phyloP scores from a whole-genome alignment of 2,113 vertebrate species.

The Phainopepla nitens region DNA sequence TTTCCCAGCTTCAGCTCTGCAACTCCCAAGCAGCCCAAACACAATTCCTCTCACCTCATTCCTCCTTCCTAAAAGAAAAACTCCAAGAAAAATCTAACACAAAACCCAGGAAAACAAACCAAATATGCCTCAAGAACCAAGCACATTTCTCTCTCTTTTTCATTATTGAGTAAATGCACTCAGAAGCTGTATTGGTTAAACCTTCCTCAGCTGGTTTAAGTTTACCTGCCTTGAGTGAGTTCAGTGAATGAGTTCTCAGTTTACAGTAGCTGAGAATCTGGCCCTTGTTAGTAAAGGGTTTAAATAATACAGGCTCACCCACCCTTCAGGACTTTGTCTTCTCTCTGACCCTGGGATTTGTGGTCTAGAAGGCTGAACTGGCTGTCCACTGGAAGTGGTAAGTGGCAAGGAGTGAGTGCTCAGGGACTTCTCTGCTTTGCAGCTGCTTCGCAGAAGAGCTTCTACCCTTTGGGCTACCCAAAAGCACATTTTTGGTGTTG shows the following conservation, averaged over 20 bases:
- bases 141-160: not conserved
- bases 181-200: not conserved
- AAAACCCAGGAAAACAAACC: not conserved
- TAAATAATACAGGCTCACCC: not conserved
- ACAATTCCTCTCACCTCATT: not conserved
- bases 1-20: conserved; percentile 18
- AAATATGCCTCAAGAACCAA: not conserved
- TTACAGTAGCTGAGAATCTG: conserved; percentile 23
- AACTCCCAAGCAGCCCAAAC: conserved; percentile 2
- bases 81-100: not conserved
- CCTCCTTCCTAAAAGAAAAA: not conserved
- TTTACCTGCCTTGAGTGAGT: not conserved
- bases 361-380: not conserved
- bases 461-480: not conserved
- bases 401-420: not conserved
- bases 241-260: not conserved
- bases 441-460: not conserved
- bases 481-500: not conserved
- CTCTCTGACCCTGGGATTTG: not conserved
- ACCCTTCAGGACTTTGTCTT: not conserved
- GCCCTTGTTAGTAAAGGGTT: not conserved
- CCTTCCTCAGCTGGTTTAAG: conserved; percentile 20
- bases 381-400: not conserved
- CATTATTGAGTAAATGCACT: not conserved
- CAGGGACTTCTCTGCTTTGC: not conserved